Evolutionary conservation across 2,113 vertebrate genomes (phyloP).

Genomic region (Ictalurus punctatus): DNA sequence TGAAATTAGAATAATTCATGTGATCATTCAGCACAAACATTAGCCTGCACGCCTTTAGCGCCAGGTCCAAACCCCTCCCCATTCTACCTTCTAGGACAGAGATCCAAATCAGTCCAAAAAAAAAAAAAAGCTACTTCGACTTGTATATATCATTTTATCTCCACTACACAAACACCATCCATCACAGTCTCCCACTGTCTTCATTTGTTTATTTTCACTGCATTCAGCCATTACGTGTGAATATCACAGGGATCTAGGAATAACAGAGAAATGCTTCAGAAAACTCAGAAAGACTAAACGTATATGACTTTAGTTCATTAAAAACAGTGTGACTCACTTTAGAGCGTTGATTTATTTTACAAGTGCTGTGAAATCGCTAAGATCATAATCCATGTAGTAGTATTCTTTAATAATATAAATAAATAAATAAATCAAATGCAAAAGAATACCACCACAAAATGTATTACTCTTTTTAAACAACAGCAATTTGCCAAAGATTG

Average conservation of each 20-base stretch:
- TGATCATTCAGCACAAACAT: neutral
- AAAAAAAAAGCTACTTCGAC: neutral
- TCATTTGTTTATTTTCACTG: conserved; percentile 37
- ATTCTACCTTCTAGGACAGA: neutral
- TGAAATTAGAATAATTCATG: conserved; percentile 6
- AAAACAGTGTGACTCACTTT: neutral
- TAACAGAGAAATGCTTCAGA: neutral
- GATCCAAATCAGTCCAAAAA: neutral
- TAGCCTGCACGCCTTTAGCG: neutral
- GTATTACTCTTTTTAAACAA: neutral
- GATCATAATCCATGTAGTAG: neutral
- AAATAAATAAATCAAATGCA: neutral
- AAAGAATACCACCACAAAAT: neutral
- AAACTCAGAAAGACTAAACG: conserved; percentile 48
- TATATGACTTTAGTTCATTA: neutral
- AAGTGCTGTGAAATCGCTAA: neutral
- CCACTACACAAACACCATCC: conserved; percentile 48
- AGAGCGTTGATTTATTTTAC: neutral
- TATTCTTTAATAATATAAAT: neutral
- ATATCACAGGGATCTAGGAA: conserved; percentile 4
- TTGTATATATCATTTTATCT: conserved; percentile 44
- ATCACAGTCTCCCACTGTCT: conserved; percentile 32
- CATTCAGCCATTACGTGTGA: conserved; percentile 28
- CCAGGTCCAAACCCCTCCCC: no score
- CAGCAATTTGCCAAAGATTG: neutral